Percentiles rank a stretch among this genome's conserved stretches.
Conservation (phyloP, 2,888 invertebrate species). For the Alloplasta piceator region DNA sequence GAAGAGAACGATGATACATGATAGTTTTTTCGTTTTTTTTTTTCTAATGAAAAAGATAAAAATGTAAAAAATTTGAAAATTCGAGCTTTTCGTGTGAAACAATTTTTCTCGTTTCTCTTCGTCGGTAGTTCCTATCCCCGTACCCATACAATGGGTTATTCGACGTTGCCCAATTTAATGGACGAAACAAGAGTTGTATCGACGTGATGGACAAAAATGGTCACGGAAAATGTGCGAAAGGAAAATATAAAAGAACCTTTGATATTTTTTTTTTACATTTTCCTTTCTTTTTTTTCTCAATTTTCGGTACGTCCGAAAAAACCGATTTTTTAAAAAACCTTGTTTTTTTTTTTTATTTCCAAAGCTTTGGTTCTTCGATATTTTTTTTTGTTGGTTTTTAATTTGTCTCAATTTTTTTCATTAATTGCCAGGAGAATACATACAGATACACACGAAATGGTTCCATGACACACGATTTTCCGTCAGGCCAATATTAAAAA, state of each 20-base stretch:
- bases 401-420: too few relatives aligned
- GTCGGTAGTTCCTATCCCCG: constrained; percentile 66
- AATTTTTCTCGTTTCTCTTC: constrained; percentile 59
- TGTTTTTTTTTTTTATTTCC: background rate
- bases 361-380: too few relatives aligned
- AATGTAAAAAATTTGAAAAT: constrained; percentile 2
- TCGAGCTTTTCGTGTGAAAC: background rate
- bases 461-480: too few relatives aligned
- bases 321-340: background rate
- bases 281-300: background rate
- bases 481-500: background rate
- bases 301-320: background rate
- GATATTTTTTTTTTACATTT: constrained; percentile 2
- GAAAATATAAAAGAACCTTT: constrained; percentile 6
- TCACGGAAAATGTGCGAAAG: background rate
- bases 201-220: background rate
- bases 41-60: constrained; percentile 7
- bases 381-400: too few relatives aligned
- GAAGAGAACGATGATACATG: constrained; percentile 43
- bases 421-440: too few relatives aligned
- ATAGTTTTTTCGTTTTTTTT: constrained; percentile 30
- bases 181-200: constrained; percentile 47
- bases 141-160: constrained; percentile 1
- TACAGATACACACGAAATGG: too few relatives aligned
- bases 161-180: constrained; percentile 41